Conservation (phyloP, 30 jellyfish, hydroid and myxozoan species). For the Pseudorhiza aurosa region DNA sequence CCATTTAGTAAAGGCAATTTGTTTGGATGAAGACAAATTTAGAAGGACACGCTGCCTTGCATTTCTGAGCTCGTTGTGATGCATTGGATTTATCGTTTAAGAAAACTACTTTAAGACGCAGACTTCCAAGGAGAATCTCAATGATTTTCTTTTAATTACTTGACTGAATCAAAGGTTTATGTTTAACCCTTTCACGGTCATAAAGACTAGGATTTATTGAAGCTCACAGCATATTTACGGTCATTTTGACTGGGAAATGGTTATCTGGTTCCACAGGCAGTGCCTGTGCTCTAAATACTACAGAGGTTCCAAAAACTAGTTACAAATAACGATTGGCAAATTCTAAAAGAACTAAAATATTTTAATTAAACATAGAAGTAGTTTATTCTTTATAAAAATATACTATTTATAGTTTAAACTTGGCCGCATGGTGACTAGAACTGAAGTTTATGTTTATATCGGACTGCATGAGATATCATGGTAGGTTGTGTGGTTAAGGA, state of each 20-base stretch:
- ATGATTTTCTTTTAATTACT: background rate
- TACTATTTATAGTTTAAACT: slow-evolving; percentile 1
- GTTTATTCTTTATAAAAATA: slow-evolving; percentile 4
- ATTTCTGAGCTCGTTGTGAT: background rate
- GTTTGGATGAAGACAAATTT: no score
- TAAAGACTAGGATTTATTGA: background rate
- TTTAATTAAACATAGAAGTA: slow-evolving; percentile 1
- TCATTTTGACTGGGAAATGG: background rate
- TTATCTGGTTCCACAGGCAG: background rate
- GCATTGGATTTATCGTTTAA: no score
- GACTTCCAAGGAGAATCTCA: background rate
- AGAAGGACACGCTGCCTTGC: no score
- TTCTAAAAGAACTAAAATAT: slow-evolving; percentile 14
- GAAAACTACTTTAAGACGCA: no score
- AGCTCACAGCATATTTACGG: background rate
- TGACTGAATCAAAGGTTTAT: background rate
- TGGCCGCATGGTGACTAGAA: background rate
- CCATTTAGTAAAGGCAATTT: no score
- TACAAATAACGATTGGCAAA: background rate
- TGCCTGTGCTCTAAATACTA: background rate
- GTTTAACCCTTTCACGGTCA: background rate
- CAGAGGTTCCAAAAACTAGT: background rate
- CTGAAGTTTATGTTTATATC: background rate
- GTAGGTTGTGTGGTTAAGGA: background rate
- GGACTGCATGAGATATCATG: background rate